Evolutionary conservation across 2,797 vertebrate species (phyloP).

Genomic region (Acanthiza pusilla): DNA sequence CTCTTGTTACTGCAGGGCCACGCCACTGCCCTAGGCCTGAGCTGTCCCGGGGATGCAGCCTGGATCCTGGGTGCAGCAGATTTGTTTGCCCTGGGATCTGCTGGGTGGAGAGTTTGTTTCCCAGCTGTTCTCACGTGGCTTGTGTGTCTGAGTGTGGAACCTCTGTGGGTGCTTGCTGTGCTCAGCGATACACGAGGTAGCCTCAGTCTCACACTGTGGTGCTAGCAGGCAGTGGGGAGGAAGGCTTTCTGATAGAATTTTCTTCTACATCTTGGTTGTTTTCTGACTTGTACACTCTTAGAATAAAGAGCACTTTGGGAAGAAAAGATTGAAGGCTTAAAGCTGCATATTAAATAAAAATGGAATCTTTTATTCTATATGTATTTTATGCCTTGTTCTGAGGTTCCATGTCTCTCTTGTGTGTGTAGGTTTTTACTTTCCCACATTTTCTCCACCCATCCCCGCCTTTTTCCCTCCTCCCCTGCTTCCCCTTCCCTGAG

Average conservation of each 20-base stretch:
- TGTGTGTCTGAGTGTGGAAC: not conserved
- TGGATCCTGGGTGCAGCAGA: not conserved
- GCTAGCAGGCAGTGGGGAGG: not conserved
- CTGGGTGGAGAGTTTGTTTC: not conserved
- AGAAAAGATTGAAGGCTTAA: not conserved
- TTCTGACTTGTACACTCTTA: not conserved
- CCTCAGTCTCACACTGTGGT: not conserved
- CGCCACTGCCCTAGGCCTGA: not conserved
- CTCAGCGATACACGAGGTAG: not conserved
- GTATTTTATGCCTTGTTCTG: not conserved
- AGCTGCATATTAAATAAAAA: not conserved
- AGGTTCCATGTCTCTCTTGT: not conserved
- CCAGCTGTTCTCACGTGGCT: not conserved
- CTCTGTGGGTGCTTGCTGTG: not conserved
- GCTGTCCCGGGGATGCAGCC: not conserved
- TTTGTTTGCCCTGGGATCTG: not conserved
- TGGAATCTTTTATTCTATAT: fast-evolving
- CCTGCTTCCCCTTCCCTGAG: not conserved
- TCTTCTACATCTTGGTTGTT: not conserved
- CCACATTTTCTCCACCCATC: not conserved
- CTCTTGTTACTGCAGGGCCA: not conserved
- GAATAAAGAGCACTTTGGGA: not conserved
- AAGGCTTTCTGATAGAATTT: not conserved
- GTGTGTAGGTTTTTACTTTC: not conserved
- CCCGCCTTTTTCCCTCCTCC: not conserved